Percentiles rank a stretch among this genome's conserved stretches.
These are phyloP conservation scores for Python bivittatus DNA, from an alignment of 2,113 vertebrate genomes.

Conservation along the genomic window DNA sequence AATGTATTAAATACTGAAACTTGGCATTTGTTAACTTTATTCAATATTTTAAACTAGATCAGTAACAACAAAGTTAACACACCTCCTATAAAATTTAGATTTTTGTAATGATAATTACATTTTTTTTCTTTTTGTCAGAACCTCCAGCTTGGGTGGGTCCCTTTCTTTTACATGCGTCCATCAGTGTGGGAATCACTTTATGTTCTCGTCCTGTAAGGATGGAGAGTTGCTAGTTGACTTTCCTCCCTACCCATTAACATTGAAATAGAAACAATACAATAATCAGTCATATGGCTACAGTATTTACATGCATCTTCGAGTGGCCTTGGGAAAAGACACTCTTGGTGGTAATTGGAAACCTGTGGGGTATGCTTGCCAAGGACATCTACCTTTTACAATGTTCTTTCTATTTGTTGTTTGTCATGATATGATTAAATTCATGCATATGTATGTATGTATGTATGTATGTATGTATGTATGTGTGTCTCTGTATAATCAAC, in stretches of 20 bases:
- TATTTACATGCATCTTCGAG: background rate
- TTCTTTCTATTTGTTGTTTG: background rate
- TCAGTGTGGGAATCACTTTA: background rate
- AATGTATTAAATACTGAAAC: background rate
- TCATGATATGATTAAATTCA: background rate
- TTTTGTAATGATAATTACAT: background rate
- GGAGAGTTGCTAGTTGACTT: background rate
- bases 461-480: background rate
- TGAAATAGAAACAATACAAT: background rate
- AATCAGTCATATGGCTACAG: background rate
- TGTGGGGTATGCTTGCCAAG: background rate
- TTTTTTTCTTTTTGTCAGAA: background rate
- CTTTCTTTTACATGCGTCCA: background rate
- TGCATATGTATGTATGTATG: too few species aligned
- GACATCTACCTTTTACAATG: background rate
- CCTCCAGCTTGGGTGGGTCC: background rate
- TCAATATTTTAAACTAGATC: background rate
- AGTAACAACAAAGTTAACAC: background rate
- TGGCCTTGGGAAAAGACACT: background rate
- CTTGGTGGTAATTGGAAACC: background rate
- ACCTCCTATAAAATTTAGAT: background rate
- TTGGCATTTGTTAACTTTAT: background rate
- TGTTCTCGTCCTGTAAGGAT: background rate
- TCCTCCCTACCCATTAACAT: background rate
- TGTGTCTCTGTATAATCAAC: background rate